phyloP scores from a whole-genome alignment of 2,888 invertebrate species.

The Cantharis lateralis region DNA sequence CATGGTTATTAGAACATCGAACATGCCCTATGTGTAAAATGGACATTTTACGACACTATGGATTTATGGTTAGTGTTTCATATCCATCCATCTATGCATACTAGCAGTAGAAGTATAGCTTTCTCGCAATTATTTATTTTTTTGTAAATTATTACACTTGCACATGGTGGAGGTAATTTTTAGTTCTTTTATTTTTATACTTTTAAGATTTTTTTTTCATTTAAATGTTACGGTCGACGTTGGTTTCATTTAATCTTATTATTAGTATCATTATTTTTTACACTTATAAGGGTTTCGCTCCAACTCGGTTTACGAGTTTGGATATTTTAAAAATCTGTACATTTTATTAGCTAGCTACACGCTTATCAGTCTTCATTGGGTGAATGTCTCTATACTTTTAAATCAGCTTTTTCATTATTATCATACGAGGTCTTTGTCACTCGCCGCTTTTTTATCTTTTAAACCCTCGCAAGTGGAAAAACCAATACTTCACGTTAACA shows the following conservation, averaged over 20 bases:
- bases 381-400: neutral
- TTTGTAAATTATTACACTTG: constrained; percentile 37
- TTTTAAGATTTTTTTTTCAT: constrained; percentile 2
- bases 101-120: constrained; percentile 36
- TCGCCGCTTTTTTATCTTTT: neutral
- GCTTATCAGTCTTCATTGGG: neutral
- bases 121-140: constrained; percentile 39
- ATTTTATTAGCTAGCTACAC: neutral
- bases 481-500: neutral
- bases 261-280: constrained; percentile 2
- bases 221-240: constrained; percentile 2
- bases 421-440: neutral
- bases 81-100: constrained; percentile 42
- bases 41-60: constrained; percentile 90
- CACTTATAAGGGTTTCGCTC: constrained; percentile 6
- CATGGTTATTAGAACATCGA: constrained; percentile 92
- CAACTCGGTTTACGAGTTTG: neutral
- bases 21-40: constrained; percentile 98
- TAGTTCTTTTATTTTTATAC: constrained; percentile 18
- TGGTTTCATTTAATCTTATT: constrained; percentile 1
- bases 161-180: constrained; percentile 51
- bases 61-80: constrained; percentile 76
- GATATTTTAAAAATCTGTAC: neutral
- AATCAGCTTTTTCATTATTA: neutral
- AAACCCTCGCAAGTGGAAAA: neutral